A percentile compares a stretch with the other conserved stretches of the same genome.
phyloP scores from a whole-genome alignment of 2,797 vertebrate genomes.

The Parotocinclus haroldoi region DNA sequence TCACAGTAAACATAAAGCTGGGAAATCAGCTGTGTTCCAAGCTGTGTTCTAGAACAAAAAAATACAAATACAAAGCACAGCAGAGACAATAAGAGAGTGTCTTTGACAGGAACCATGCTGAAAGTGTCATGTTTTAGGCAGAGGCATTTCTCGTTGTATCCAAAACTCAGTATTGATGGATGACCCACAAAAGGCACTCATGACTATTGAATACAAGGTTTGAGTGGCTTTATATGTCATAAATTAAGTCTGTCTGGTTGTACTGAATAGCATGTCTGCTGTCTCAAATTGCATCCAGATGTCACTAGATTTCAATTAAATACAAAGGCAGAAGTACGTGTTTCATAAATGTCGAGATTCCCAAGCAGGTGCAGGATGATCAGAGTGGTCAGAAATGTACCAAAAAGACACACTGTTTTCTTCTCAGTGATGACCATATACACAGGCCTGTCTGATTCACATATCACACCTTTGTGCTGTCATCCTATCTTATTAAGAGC shows the following conservation, averaged over 20 bases:
- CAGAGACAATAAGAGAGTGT: slow-evolving; percentile 60
- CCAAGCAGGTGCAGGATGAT: slow-evolving; percentile 67
- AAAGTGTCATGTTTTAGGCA: slow-evolving; percentile 60
- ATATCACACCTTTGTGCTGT: slow-evolving; percentile 11
- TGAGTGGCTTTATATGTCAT: slow-evolving; percentile 59
- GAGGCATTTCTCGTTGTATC: slow-evolving; percentile 52
- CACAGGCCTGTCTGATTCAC: slow-evolving; percentile 25
- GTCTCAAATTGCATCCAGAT: slow-evolving; percentile 78
- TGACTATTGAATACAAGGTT: slow-evolving; percentile 56
- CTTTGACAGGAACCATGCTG: slow-evolving; percentile 66
- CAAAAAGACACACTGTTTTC: slow-evolving; percentile 31
- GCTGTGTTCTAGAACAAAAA: slow-evolving; percentile 28
- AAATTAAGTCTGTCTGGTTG: slow-evolving; percentile 63
- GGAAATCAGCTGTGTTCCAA: slow-evolving; percentile 38
- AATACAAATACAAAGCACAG: slow-evolving; percentile 26
- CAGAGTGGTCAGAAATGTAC: slow-evolving; percentile 50
- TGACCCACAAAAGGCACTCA: slow-evolving; percentile 61
- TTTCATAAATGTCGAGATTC: slow-evolving; percentile 69
- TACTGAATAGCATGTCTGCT: slow-evolving; percentile 70
- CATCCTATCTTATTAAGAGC: slow-evolving; percentile 16
- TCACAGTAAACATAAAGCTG: slow-evolving; percentile 39
- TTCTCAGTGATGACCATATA: slow-evolving; percentile 22
- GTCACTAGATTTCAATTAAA: slow-evolving; percentile 75
- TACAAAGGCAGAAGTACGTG: slow-evolving; percentile 70
- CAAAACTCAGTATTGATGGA: slow-evolving; percentile 65